Conservation (phyloP, 2,888 invertebrate species). For the Pyralis farinalis region DNA sequence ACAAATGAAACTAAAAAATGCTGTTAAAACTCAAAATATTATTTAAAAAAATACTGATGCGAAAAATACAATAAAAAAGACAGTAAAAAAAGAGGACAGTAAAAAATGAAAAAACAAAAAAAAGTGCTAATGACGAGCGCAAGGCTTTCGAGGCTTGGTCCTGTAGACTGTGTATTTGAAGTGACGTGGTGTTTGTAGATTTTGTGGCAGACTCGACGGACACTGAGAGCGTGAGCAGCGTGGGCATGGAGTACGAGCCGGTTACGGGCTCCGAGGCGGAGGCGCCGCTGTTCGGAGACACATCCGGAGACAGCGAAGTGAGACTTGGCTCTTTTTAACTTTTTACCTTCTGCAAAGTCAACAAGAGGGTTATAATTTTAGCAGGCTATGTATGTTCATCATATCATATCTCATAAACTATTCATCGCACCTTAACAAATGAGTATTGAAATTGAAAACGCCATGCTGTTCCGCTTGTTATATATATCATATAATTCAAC, state of each 20-base stretch:
- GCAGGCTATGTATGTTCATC: too few relatives aligned
- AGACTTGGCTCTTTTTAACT: constrained; percentile 22
- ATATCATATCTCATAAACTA: too few relatives aligned
- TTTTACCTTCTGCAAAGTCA: too few relatives aligned
- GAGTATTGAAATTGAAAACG: too few relatives aligned
- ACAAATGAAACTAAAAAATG: background rate
- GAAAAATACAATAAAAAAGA: constrained; percentile 2
- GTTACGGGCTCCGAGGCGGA: constrained; percentile 71
- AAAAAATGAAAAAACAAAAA: constrained; percentile 6
- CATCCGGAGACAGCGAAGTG: constrained; percentile 79
- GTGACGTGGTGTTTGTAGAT: constrained; percentile 65
- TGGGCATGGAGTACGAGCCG: constrained; percentile 72
- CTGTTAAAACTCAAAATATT: too few relatives aligned
- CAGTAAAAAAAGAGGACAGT: constrained; percentile 5
- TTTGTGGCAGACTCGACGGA: constrained; percentile 78
- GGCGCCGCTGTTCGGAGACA: constrained; percentile 48
- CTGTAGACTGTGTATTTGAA: constrained; percentile 20
- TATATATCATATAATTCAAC: too few relatives aligned
- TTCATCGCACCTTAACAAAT: too few relatives aligned
- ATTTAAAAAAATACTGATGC: constrained; percentile 2
- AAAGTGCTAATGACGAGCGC: constrained; percentile 12
- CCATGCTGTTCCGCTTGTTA: too few relatives aligned
- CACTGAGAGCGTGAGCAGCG: constrained; percentile 50
- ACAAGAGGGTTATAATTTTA: too few relatives aligned
- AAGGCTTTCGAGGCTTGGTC: constrained; percentile 14